Base-by-base conservation (phyloP, 2,797 vertebrate genomes). In the Chaenodraco wilsoni region DNA sequence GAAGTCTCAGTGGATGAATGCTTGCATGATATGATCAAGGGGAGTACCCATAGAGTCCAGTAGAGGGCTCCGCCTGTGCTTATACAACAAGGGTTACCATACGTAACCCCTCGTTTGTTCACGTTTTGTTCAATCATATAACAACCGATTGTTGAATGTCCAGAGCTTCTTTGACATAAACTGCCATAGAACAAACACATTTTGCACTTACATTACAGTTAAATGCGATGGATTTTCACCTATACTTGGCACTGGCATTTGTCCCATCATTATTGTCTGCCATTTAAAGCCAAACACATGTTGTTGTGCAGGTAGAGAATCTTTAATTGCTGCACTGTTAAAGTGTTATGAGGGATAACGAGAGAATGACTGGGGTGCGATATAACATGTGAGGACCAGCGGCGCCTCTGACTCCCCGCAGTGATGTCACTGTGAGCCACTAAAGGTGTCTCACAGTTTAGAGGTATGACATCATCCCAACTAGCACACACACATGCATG, bases 351-450 rank as follows among this genome's bases (percentile, higher is more conserved):
- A 59, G 33, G 37, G 69, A 33, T 62, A 61, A 55, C 48, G 14
- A n/a, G 17, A 55, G 31, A 46, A 72, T 69, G 49, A 69, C 27
- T 31, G 48, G 46, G 33, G 52, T 52, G 46, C 51, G 27, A 71
- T 50, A 56, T 76, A 16, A 16, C 51, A n/a, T 62, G 46, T 54
- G 48, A 57, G 54, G 57, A 60, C 41, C 12, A 31, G 5, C 3
- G 0, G 48, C 0, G 15, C 54, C 61, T 50, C 16, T 58, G 10
- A 31, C 55, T 65, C 58, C 48, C 60, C 65, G 46, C 65, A 46
- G 44, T 40, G 55, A 76, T 61, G 64, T 83, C 66, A 72, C 51
- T n/a, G 33, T 70, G 67, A 74, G 65, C 78, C 17, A 11, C n/a
- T 33, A 67, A 37, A 7, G 10, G 9, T 54, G 41, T 63, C 33